Conservation (phyloP, 2,888 invertebrate species). For the Chironomus tentans region DNA sequence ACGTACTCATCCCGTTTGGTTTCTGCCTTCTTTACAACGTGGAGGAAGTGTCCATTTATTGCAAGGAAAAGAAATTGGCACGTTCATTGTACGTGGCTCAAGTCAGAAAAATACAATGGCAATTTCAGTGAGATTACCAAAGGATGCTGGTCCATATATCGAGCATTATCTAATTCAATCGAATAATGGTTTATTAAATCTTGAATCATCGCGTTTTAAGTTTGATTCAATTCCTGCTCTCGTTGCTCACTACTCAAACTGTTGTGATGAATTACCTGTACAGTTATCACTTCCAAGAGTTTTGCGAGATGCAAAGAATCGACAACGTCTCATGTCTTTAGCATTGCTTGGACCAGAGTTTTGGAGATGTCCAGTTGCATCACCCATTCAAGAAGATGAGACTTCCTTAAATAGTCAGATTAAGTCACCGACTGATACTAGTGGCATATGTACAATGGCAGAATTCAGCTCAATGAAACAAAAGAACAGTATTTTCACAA, state of each 20-base stretch:
- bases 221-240: slow-evolving; percentile 88
- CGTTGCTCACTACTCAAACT: slow-evolving; percentile 88
- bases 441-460: slow-evolving; percentile 39
- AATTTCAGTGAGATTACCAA: slow-evolving; percentile 80
- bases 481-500: slow-evolving; percentile 14
- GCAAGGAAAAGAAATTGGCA: slow-evolving; percentile 88
- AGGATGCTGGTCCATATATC: slow-evolving; percentile 81
- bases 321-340: slow-evolving; percentile 81
- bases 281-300: slow-evolving; percentile 77
- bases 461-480: slow-evolving; percentile 7
- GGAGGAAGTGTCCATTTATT: slow-evolving; percentile 89
- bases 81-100: slow-evolving; percentile 90
- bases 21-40: slow-evolving; percentile 83
- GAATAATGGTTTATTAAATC: slow-evolving; percentile 65
- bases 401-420: slow-evolving; percentile 30
- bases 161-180: slow-evolving; percentile 95
- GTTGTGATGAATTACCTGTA: slow-evolving; percentile 89
- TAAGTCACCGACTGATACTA: slow-evolving; percentile 42
- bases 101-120: slow-evolving; percentile 93
- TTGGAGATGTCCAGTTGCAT: slow-evolving; percentile 72
- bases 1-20: slow-evolving; percentile 92
- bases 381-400: slow-evolving; percentile 29
- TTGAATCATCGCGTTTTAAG: slow-evolving; percentile 89
- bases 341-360: slow-evolving; percentile 84
- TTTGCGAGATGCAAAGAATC: slow-evolving; percentile 76